Evolutionary conservation across 2,888 invertebrate genomes (phyloP), one percentile per base, ranked within the genome.

Genomic region (Heliconius ethilla): DNA sequence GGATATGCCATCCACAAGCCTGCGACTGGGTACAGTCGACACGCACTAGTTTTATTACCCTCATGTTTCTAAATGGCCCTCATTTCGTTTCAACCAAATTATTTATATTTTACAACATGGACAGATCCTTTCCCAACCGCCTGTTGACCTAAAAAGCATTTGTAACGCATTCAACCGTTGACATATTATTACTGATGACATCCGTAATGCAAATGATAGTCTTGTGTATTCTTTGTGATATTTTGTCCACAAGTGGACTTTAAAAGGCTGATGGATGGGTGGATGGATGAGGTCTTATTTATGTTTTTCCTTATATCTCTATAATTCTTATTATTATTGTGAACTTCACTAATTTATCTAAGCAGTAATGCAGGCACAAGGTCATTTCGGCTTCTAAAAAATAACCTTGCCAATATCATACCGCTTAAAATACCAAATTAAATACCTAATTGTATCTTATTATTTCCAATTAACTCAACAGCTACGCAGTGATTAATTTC

Each of bases 11-110:
- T 86, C 84, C 86, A 85, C 88, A 91, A 87, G 88, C 89, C 88
- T 88, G 89, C 91, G 91, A 91, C 92, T 92, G 91, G 89, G 87
- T 93, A 92, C 88, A 91, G 90, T 90, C 88, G 90, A 91, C 92
- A 92, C 93, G 92, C 92, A 93, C 93, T 93, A 93, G 91, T 93
- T 94, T 93, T 93, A 94, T 94, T 93, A 92, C 94, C 94, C 94
- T 92, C 93, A 94, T 94, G 94, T 92, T 94, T 94, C 91, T 91
- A 94, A 94, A 94, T 93, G 90, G 91, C 93, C 94, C 94, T 93
- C 94, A 94, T 94, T 94, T 91, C 88, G 91, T 89, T 91, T 87
- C 88, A 90, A 92, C 91, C 91, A 92, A 93, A 94, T 94, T 94
- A 94, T 94, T 94, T 94, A 93, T 94, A 93, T 92, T 93, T 92